phyloP scores from a whole-genome alignment of 2,888 invertebrate genomes.

The Noctua comes region DNA sequence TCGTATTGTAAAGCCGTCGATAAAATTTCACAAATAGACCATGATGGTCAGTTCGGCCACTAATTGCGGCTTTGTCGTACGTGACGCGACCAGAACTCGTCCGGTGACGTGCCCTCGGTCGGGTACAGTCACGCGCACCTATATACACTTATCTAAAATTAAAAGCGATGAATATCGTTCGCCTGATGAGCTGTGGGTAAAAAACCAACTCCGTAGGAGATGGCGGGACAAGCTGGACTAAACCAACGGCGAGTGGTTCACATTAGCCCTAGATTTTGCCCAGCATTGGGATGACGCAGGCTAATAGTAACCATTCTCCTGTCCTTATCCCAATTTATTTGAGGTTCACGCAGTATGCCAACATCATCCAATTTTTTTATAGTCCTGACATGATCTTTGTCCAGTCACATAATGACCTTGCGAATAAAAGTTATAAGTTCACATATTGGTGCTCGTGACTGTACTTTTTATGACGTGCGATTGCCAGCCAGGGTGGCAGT shows the following conservation, averaged over 20 bases:
- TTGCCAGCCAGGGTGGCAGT: background rate
- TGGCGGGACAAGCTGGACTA: background rate
- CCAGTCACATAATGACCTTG: background rate
- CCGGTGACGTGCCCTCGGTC: background rate
- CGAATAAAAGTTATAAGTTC: background rate
- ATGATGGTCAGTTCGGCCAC: slow-evolving; percentile 24
- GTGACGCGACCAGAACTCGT: slow-evolving; percentile 41
- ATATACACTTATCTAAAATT: background rate
- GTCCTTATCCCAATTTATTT: background rate
- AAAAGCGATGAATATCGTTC: background rate
- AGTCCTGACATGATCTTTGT: background rate
- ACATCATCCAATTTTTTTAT: background rate
- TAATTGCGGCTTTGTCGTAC: slow-evolving; percentile 58
- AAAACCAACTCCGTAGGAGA: background rate
- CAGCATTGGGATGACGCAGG: background rate
- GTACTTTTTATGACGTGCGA: slow-evolving; percentile 19
- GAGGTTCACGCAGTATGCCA: background rate
- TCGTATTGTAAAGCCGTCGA: slow-evolving; percentile 36
- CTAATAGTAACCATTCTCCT: background rate
- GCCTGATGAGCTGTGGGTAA: background rate
- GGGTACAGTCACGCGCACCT: background rate
- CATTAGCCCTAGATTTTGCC: background rate
- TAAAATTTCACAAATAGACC: slow-evolving; percentile 42
- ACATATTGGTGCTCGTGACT: background rate
- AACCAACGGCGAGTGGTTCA: background rate